Conservation (phyloP, 2,113 vertebrate genomes). For the Miniopterus natalensis region DNA sequence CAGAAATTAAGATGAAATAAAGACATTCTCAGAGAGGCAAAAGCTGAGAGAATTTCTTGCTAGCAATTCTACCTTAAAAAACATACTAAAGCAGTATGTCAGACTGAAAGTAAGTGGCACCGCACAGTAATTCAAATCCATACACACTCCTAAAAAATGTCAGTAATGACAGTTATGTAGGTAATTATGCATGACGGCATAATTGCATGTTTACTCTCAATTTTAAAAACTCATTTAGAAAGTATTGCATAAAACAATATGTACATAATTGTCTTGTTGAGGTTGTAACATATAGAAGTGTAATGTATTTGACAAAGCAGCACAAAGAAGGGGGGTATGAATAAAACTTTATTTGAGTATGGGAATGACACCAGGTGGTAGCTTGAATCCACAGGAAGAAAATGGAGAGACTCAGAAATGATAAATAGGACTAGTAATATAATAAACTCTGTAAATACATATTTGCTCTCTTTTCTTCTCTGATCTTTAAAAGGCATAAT, state of each 20-base stretch:
- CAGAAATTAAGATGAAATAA: background rate
- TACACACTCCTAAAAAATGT: background rate
- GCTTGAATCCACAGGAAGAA: background rate
- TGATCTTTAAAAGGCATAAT: background rate
- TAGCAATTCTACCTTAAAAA: background rate
- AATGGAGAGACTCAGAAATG: background rate
- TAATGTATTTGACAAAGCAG: constrained; percentile 46
- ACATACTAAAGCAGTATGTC: background rate
- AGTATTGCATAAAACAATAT: constrained; percentile 40
- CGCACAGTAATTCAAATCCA: background rate
- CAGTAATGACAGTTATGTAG: background rate
- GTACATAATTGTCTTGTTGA: constrained; percentile 24
- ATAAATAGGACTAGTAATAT: constrained; percentile 38
- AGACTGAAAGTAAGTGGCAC: background rate
- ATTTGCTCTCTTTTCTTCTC: background rate
- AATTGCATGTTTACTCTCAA: background rate
- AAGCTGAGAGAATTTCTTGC: background rate
- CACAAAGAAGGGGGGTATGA: background rate
- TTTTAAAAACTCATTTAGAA: constrained; percentile 32
- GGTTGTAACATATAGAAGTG: background rate
- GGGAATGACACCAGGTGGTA: background rate
- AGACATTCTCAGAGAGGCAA: background rate
- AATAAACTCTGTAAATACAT: background rate
- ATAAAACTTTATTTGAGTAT: background rate
- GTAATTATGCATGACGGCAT: background rate